Evolutionary conservation across 1,140 invertebrate genomes (phyloP), one percentile per base, ranked within the genome.

Genomic region (Steinernema feltiae): DNA sequence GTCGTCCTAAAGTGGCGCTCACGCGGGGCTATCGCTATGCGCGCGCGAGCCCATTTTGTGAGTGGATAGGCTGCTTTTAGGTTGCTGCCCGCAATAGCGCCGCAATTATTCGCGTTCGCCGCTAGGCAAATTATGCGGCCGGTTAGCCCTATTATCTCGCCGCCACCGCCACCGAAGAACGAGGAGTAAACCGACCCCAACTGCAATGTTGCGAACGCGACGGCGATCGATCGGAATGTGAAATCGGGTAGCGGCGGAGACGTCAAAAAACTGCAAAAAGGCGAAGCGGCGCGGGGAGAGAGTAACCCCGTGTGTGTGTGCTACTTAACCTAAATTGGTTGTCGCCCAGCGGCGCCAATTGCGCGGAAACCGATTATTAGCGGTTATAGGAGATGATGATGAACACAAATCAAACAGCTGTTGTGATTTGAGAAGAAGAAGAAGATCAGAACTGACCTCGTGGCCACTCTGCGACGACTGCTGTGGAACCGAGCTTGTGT

Each of bases 401-500:
- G 15, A 63, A 27, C 81, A 70, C 48, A 24, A 72, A 41, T 53
- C 48, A 71, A 79, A 70, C 73, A 75, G 74, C 32, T 69, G 48
- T 74, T 69, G 71, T 69, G 63, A 76, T 75, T 76, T 77, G 31
- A 73, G 30, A 63, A 7, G 53, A 7, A n/a, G 41, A 46, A 46
- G n/a, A 12, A 7, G 41, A 7, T 46, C 7, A 46, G 41, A 46
- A 46, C 41, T 46, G 41, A 46, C 41, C 41, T 46, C 41, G n/a
- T 12, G 41, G 7, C n/a, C n/a, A n/a, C 53, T 21, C 24, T 63
- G 53, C 12, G 53, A 63, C 53, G 15, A 21, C 24, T 63, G 72
- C 72, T 74, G 72, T 32, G 48, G 69, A 69, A 80, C 30, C 27
- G 73, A 63, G 30, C 69, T 41, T 17, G 35, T 30, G 32, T 72